phyloP scores from a whole-genome alignment of 2,888 invertebrate genomes.

The Prenolepis imparis region DNA sequence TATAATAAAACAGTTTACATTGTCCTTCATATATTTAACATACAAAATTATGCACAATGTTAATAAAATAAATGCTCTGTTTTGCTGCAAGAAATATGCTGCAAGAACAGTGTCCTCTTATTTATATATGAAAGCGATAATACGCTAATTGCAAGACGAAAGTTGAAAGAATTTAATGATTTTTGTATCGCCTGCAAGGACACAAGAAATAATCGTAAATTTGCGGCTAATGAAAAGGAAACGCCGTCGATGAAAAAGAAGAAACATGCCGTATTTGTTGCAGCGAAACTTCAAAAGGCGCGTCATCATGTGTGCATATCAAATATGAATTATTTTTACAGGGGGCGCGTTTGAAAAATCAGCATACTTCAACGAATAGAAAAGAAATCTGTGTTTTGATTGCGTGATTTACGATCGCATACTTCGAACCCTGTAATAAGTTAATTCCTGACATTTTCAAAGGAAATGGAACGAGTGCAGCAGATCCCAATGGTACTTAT shows the following conservation, averaged over 20 bases:
- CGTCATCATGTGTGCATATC: not conserved
- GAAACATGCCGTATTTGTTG: not conserved
- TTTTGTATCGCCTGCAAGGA: not conserved
- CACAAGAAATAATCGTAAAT: not conserved
- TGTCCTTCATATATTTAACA: not conserved
- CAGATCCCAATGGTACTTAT: not conserved
- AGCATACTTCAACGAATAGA: not conserved
- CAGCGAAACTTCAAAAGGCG: conserved; percentile 6
- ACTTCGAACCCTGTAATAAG: not conserved
- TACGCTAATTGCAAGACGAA: not conserved
- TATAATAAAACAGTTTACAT: not conserved
- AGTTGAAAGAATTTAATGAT: not conserved
- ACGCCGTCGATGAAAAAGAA: not conserved
- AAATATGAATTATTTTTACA: conserved; percentile 40
- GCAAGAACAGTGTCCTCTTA: not conserved
- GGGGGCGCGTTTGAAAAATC: not conserved
- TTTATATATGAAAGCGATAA: not conserved
- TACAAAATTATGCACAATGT: not conserved
- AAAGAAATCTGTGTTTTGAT: not conserved
- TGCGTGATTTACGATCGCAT: not conserved
- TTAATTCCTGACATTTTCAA: not conserved
- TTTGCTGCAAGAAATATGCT: not conserved
- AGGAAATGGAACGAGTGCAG: not conserved
- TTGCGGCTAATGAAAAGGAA: conserved; percentile 13
- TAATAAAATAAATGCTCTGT: not conserved